Conservation (phyloP, 2,888 invertebrate species). For the Zonitis immaculata region DNA sequence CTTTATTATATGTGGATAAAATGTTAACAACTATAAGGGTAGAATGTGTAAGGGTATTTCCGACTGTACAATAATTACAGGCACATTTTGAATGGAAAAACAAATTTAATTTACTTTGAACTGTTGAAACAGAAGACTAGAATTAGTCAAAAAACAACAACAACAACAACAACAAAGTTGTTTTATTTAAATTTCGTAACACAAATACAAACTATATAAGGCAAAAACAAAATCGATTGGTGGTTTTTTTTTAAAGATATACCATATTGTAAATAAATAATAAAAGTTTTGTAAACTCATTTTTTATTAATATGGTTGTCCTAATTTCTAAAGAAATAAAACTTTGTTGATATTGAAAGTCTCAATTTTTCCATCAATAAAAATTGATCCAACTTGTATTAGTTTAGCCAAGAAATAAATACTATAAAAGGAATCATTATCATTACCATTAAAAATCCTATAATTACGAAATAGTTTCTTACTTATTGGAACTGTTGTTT, state of each 20-base stretch:
- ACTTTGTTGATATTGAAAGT: too few relatives aligned
- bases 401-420: too few relatives aligned
- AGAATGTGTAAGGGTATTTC: not conserved
- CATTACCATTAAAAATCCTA: not conserved
- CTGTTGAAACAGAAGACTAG: not conserved
- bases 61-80: not conserved
- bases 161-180: not conserved
- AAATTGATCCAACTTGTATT: not conserved
- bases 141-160: not conserved
- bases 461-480: not conserved
- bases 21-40: not conserved
- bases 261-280: not conserved
- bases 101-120: constrained; percentile 15
- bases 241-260: not conserved
- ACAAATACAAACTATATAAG: not conserved
- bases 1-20: not conserved
- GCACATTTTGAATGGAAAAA: constrained; percentile 9
- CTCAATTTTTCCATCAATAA: constrained; percentile 11
- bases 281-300: constrained; percentile 2
- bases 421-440: too few relatives aligned
- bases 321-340: too few relatives aligned
- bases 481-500: not conserved
- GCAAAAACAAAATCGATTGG: not conserved
- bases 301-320: constrained; percentile 12
- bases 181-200: not conserved